Conservation (phyloP, 2,797 vertebrate genomes). For the Danio aesculapii region DNA sequence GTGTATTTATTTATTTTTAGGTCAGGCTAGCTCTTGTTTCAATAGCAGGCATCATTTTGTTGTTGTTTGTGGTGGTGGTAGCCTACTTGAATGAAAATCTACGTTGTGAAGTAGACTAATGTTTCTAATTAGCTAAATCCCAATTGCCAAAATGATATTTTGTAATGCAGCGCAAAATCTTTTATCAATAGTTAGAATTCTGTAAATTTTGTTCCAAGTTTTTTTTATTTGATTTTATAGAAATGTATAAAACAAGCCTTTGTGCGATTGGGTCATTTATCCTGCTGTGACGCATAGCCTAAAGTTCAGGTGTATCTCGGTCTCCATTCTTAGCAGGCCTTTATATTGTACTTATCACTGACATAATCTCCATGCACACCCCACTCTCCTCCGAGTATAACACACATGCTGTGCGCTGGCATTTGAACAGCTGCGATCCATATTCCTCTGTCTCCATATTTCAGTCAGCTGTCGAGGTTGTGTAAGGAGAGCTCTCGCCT, state of each 20-base stretch:
- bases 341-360: constrained; percentile 24
- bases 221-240: neutral
- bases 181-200: neutral
- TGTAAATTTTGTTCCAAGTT: neutral
- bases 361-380: constrained; percentile 49
- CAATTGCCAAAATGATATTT: no score
- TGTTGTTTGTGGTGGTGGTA: no score
- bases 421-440: constrained; percentile 65
- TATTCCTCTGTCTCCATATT: constrained; percentile 61
- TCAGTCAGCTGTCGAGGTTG: constrained; percentile 29
- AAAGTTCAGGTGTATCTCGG: constrained; percentile 10
- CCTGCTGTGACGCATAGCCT: neutral
- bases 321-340: constrained; percentile 18
- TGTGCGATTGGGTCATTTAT: neutral
- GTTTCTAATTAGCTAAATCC: no score
- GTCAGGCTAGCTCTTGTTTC: no score
- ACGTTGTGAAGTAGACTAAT: neutral
- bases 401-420: constrained; percentile 57
- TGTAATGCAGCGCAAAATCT: neutral
- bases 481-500: constrained; percentile 24
- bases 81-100: neutral
- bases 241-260: neutral
- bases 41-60: no score
- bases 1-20: neutral
- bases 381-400: constrained; percentile 43